These are phyloP conservation scores for Hypanus sabinus DNA, from an alignment of 2,113 vertebrate genomes.

Conservation along the genomic window DNA sequence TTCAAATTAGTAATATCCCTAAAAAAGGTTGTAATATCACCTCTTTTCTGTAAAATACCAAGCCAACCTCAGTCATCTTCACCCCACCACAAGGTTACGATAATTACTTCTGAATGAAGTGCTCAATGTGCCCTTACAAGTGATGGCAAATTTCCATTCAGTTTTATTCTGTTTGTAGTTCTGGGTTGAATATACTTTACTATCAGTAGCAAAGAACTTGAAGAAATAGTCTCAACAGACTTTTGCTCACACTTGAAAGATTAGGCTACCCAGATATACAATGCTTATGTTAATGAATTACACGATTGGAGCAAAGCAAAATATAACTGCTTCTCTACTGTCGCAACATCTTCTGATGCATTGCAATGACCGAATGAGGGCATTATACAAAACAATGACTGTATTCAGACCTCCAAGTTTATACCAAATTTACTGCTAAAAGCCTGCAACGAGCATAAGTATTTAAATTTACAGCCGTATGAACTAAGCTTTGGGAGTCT, in stretches of 20 bases:
- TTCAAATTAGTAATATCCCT: no score
- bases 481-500: neutral
- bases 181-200: neutral
- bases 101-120: no score
- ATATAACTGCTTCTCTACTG: neutral
- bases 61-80: no score
- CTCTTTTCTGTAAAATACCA: no score
- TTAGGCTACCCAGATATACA: neutral
- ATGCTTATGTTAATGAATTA: neutral
- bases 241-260: neutral
- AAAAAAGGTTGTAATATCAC: no score
- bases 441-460: neutral
- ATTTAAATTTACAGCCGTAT: neutral
- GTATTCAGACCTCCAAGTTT: neutral
- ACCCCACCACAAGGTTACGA: no score
- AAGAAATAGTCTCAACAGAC: neutral
- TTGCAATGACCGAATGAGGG: neutral
- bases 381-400: neutral
- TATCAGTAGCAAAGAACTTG: neutral
- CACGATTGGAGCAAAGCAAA: neutral
- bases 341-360: neutral
- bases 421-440: neutral
- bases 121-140: no score
- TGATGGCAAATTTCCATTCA: no score
- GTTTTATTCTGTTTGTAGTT: neutral